Percentiles rank a stretch among this genome's conserved stretches.
phyloP scores from a whole-genome alignment of 2,888 invertebrate genomes.

The Ornithoptera alexandrae region DNA sequence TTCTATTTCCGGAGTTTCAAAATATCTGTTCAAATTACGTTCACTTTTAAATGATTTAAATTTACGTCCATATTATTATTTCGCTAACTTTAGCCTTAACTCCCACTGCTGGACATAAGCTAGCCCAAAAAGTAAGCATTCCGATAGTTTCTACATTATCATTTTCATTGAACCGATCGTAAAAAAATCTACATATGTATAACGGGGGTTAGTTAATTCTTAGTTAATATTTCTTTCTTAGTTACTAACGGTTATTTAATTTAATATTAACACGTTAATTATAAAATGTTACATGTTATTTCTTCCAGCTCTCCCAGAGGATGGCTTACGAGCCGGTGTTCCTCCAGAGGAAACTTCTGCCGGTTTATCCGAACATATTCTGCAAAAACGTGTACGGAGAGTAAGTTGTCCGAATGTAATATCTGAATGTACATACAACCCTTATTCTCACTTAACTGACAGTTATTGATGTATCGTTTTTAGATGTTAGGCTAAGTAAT shows the following conservation, averaged over 20 bases:
- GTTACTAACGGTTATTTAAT: not conserved
- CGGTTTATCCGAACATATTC: slow-evolving; percentile 63
- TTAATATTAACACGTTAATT: not conserved
- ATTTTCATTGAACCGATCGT: not conserved
- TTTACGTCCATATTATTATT: no score
- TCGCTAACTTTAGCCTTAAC: no score
- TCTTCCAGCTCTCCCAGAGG: slow-evolving; percentile 57
- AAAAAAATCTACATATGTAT: not conserved
- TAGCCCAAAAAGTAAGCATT: no score
- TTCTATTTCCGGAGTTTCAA: no score
- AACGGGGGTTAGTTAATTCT: not conserved
- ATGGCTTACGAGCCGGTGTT: slow-evolving; percentile 63
- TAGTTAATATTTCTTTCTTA: no score
- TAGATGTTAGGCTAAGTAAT: no score
- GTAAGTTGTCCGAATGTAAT: slow-evolving; percentile 46
- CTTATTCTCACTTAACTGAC: slow-evolving; percentile 1
- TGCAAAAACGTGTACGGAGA: slow-evolving; percentile 69
- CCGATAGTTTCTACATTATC: no score
- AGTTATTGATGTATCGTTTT: no score
- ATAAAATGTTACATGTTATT: not conserved
- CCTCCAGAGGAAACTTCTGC: slow-evolving; percentile 61
- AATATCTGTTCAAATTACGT: no score
- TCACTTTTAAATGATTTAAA: no score
- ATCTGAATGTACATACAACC: no score
- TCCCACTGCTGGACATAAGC: no score